Conservation (phyloP, 2,888 invertebrate genomes). For the Patella depressa region DNA sequence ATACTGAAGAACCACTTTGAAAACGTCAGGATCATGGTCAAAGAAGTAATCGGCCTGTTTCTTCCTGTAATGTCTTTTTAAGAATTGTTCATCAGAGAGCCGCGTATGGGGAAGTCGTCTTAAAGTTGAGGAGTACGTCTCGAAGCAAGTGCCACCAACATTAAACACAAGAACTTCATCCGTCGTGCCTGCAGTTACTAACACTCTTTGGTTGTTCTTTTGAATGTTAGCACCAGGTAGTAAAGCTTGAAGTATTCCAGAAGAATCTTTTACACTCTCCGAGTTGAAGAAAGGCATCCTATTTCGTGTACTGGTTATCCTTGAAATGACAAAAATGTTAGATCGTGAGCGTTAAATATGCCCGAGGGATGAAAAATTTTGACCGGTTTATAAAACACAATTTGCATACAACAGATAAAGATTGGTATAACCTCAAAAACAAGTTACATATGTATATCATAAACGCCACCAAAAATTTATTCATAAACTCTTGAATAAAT, state of each 20-base stretch:
- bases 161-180: constrained; percentile 53
- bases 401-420: no score
- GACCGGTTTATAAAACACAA: no score
- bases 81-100: constrained; percentile 33
- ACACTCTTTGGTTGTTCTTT: constrained; percentile 29
- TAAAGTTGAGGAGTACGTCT: constrained; percentile 55
- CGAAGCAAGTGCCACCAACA: constrained; percentile 55
- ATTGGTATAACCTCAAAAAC: no score
- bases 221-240: constrained; percentile 35
- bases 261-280: no score
- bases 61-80: constrained; percentile 35
- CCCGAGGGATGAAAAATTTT: no score
- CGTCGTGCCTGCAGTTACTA: constrained; percentile 24
- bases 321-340: no score
- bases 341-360: no score
- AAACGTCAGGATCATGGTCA: constrained; percentile 44
- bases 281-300: no score
- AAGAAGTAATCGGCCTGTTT: constrained; percentile 42
- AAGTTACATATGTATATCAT: no score
- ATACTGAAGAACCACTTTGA: constrained; percentile 42
- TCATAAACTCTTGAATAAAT: no score
- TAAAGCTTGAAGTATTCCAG: constrained; percentile 23
- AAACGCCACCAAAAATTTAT: no score
- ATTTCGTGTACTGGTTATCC: no score
- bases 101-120: constrained; percentile 34